These are phyloP conservation scores for Strongylocentrotus purpuratus DNA, from an alignment of 35 echinoderm and acorn worm species.

Conservation along the genomic window DNA sequence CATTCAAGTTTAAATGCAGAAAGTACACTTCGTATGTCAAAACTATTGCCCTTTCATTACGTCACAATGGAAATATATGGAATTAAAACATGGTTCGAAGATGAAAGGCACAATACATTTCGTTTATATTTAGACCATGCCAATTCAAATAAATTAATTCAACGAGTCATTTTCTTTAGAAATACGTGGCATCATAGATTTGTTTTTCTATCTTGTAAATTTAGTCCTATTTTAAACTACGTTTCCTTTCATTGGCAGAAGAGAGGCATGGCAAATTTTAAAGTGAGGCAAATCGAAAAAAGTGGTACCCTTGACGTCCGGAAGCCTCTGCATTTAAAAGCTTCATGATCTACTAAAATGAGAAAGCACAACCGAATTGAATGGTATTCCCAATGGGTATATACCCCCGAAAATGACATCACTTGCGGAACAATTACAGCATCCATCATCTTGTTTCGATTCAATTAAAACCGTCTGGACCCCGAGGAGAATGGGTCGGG, in stretches of 20 bases:
- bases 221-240: too few species aligned
- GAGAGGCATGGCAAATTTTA: not conserved
- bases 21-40: too few species aligned
- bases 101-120: too few species aligned
- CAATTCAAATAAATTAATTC: too few species aligned
- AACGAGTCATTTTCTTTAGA: too few species aligned
- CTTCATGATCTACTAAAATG: not conserved
- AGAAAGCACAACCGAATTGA: not conserved
- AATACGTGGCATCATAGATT: too few species aligned
- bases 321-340: not conserved
- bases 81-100: too few species aligned
- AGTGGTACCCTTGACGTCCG: not conserved
- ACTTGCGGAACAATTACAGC: conserved; percentile 38
- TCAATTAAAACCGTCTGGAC: conserved; percentile 1
- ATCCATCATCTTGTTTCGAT: conserved; percentile 28
- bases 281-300: not conserved
- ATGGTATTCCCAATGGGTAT: not conserved
- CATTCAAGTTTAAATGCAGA: too few species aligned
- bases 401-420: not conserved
- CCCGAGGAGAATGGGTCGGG: conserved; percentile 16
- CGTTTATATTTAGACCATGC: too few species aligned
- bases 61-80: too few species aligned
- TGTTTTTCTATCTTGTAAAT: too few species aligned
- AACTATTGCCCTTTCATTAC: too few species aligned
- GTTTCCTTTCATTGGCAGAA: not conserved